Conservation (phyloP, 2,888 invertebrate species). For the Thyatira batis region DNA sequence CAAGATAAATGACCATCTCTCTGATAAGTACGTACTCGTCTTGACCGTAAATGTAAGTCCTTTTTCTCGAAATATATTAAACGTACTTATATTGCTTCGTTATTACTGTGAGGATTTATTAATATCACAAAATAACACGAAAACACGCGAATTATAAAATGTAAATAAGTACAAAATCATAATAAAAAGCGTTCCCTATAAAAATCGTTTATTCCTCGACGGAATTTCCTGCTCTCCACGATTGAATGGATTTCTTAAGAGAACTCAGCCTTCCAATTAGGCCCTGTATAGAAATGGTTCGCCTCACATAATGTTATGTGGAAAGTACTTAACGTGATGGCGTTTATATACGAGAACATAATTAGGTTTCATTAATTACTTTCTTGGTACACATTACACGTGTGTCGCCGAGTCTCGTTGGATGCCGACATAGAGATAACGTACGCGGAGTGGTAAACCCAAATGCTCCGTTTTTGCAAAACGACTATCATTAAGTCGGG, state of each 20-base stretch:
- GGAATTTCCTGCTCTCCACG: conserved; percentile 39
- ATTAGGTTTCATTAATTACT: not conserved
- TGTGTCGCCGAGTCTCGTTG: not conserved
- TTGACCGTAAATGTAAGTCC: not conserved
- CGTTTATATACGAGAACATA: not conserved
- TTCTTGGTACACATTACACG: not conserved
- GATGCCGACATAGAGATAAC: not conserved
- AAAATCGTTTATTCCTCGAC: conserved; percentile 33
- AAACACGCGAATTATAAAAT: not conserved
- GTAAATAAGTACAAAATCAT: not conserved
- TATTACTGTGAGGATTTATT: not conserved
- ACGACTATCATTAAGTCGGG: conserved; percentile 32
- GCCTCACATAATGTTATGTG: conserved; percentile 29
- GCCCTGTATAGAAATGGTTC: conserved; percentile 44
- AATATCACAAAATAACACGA: not conserved
- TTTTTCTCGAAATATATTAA: not conserved
- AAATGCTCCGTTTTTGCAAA: conserved; percentile 16
- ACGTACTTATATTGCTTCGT: not conserved
- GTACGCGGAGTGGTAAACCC: conserved; percentile 5
- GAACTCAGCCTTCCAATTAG: conserved; percentile 59
- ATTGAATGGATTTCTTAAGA: conserved; percentile 50
- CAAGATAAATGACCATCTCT: conserved; percentile 38
- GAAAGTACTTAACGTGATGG: conserved; percentile 6
- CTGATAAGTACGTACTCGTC: conserved; percentile 21
- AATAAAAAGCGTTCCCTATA: conserved; percentile 11